phyloP scores from a whole-genome alignment of 2,797 vertebrate genomes.

The Sebastes aleutianus region DNA sequence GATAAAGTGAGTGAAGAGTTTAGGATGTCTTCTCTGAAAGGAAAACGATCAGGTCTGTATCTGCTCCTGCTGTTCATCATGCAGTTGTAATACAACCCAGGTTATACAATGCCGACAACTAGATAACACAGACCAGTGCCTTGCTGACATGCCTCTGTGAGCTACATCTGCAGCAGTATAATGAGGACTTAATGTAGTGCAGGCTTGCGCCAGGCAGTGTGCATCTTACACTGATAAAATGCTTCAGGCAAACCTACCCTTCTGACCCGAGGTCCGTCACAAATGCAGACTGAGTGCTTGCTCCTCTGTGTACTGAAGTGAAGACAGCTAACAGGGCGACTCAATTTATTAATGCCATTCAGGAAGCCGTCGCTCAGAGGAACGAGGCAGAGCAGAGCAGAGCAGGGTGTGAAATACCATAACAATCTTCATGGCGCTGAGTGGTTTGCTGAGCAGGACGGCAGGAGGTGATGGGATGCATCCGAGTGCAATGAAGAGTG shows the following conservation, averaged over 20 bases:
- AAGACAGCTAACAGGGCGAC: constrained; percentile 47
- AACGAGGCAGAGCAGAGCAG: constrained; percentile 38
- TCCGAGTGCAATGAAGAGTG: constrained; percentile 54
- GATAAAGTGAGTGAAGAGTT: constrained; percentile 13
- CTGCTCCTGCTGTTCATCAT: background rate
- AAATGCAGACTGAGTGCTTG: constrained; percentile 27
- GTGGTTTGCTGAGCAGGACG: constrained; percentile 50
- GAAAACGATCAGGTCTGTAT: background rate
- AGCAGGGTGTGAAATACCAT: constrained; percentile 62
- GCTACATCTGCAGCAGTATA: constrained; percentile 5
- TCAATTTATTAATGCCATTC: constrained; percentile 77
- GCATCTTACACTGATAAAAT: constrained; percentile 40
- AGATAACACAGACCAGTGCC: background rate
- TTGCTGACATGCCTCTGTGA: constrained; percentile 2
- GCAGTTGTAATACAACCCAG: background rate
- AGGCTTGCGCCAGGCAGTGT: constrained; percentile 8
- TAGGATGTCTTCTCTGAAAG: background rate
- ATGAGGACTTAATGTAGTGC: constrained; percentile 23
- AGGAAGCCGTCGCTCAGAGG: constrained; percentile 73
- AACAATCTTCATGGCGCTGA: constrained; percentile 57
- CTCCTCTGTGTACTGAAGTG: constrained; percentile 51
- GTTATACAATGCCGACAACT: background rate
- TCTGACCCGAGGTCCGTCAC: constrained; percentile 36
- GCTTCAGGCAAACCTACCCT: constrained; percentile 28
- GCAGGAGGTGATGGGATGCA: constrained; percentile 63